phyloP scores from a whole-genome alignment of 2,888 invertebrate species.

The Anorthoa munda region DNA sequence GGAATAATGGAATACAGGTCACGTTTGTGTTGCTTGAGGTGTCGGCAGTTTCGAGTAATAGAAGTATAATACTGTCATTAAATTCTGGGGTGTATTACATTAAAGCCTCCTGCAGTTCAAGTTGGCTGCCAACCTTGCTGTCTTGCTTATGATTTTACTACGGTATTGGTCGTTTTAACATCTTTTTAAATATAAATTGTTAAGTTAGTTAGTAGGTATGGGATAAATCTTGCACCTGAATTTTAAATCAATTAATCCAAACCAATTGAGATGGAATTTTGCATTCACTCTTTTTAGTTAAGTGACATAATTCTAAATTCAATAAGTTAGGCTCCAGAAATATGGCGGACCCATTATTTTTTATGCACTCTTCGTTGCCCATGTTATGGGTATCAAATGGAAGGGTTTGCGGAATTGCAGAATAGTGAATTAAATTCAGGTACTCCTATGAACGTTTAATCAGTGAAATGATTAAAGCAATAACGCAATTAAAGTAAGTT shows the following conservation, averaged over 20 bases:
- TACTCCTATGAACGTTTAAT: not conserved
- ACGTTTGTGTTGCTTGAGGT: not conserved
- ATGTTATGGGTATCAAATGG: no score
- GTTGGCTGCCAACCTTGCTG: not conserved
- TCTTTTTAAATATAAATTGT: not conserved
- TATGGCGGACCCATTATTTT: no score
- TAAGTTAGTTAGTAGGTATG: no score
- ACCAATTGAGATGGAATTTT: no score
- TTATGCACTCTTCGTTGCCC: no score
- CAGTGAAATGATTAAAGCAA: not conserved
- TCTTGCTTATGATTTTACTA: not conserved
- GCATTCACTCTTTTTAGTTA: no score
- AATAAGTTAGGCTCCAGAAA: no score
- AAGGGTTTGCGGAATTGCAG: not conserved
- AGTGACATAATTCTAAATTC: no score
- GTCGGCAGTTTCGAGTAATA: not conserved
- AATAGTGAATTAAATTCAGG: not conserved
- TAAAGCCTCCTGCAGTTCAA: not conserved
- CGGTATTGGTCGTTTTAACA: not conserved
- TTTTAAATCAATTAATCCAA: no score
- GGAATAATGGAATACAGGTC: not conserved
- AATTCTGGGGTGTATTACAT: slow-evolving; percentile 8
- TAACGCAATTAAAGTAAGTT: not conserved
- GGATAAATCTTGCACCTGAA: no score
- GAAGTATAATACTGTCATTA: slow-evolving; percentile 10